Base-by-base conservation (phyloP, 1,140 invertebrate species). In the Micrasema minimum region DNA sequence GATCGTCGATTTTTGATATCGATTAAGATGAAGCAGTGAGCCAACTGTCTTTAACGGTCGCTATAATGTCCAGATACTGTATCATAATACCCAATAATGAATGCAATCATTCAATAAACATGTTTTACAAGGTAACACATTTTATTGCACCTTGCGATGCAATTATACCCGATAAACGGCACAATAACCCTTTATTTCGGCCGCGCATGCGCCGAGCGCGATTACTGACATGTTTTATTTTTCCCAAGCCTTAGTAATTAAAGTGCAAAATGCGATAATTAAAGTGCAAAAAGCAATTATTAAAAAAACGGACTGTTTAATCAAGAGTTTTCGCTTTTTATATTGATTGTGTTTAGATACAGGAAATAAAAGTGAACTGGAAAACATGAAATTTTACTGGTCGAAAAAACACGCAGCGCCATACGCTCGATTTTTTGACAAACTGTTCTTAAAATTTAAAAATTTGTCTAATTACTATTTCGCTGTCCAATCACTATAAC, bases 91-190 rank as follows among this genome's bases (percentile, higher is more conserved):
- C 48, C 64, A 66, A 51, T 66, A 59, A 59, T 38, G 22, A 59
- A 59, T 20, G 55, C 37, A 59, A 59, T 41, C 35, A 59, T 59
- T 59, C 55, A 59, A 43, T 59, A 23, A 59, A 59, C 37, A 38
- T 59, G 55, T 41, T 59, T 59, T 41, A 41, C 55, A 41, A 41
- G 55, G 55, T 59, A 59, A 59, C 55, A 59, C 55, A 26, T 53
- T 26, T 26, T 18, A 43, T 38, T 43, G 37, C 55, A 59, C 55
- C 55, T 59, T 59, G 55, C 55, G 55, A 51, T 10, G 55, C 55
- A 59, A 59, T 59, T 59, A 59, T 41, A 59, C n/a, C 35, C 37
- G 51, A 55, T 55, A 55, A 26, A n/a, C 23, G 23, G 26, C 23
- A 23, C 23, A 14, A 55, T 31, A 31, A 26, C 23, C n/a, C 51